Evolutionary conservation across 2,797 vertebrate genomes (phyloP).

Genomic region (Huso huso): DNA sequence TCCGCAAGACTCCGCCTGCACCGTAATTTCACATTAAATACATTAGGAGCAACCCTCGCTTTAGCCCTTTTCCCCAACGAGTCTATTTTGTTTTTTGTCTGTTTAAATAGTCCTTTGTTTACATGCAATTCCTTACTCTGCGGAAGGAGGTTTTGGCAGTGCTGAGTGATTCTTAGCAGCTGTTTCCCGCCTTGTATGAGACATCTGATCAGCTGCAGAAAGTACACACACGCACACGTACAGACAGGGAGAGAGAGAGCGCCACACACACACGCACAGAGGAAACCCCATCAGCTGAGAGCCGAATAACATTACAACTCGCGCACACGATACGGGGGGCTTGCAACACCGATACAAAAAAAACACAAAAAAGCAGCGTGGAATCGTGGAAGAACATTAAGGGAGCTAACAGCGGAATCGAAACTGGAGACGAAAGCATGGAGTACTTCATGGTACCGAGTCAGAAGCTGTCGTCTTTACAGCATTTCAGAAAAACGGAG

Average conservation of each 20-base stretch:
- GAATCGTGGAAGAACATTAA: slow-evolving; percentile 17
- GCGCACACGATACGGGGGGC: slow-evolving; percentile 39
- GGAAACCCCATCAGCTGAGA: slow-evolving; percentile 75
- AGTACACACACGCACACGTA: slow-evolving; percentile 54
- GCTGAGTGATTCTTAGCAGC: slow-evolving; percentile 88
- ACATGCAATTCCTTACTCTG: slow-evolving; percentile 74
- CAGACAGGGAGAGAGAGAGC: slow-evolving; percentile 46
- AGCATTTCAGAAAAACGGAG: slow-evolving; percentile 96
- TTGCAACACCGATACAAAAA: slow-evolving; percentile 7
- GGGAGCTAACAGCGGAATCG: slow-evolving; percentile 25
- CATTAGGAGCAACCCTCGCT: no score
- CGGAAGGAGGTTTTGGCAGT: slow-evolving; percentile 73
- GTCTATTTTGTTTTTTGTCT: slow-evolving; percentile 13
- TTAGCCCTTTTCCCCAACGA: background rate
- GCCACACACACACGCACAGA: slow-evolving; percentile 66
- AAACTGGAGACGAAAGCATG: slow-evolving; percentile 76
- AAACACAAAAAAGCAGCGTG: slow-evolving; percentile 19
- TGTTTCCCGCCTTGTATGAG: slow-evolving; percentile 97
- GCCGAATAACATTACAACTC: slow-evolving; percentile 71
- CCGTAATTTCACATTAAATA: no score
- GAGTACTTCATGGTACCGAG: slow-evolving; percentile 97
- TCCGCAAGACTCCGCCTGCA: no score
- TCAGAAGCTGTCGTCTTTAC: slow-evolving; percentile 91
- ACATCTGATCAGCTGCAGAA: slow-evolving; percentile 81
- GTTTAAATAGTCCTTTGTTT: slow-evolving; percentile 84